Evolutionary conservation across 1,140 invertebrate species (phyloP).

Genomic region (Zaprionus ornatus): DNA sequence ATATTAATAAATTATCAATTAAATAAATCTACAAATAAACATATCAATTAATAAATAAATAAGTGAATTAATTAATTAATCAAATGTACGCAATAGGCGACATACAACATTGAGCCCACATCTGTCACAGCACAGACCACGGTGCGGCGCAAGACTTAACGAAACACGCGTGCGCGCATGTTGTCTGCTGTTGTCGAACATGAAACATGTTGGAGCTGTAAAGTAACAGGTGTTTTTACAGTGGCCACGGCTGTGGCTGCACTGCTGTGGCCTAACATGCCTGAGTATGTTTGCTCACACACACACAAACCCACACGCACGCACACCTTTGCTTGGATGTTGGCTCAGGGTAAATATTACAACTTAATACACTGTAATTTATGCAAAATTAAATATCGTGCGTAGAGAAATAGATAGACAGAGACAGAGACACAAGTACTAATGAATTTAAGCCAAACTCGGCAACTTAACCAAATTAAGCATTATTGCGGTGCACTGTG

Average conservation of each 20-base stretch:
- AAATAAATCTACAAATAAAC: no score
- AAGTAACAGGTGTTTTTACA: conserved; percentile 55
- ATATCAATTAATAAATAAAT: no score
- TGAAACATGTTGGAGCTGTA: conserved; percentile 50
- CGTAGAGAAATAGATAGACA: conserved; percentile 1
- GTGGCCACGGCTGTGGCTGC: background rate
- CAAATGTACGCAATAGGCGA: no score
- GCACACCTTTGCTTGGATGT: background rate
- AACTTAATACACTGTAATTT: conserved; percentile 30
- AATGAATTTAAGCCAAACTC: conserved; percentile 26
- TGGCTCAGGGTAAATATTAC: conserved; percentile 16
- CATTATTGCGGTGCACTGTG: conserved; percentile 12
- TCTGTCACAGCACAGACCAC: background rate
- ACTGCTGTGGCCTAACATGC: background rate
- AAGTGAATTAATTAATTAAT: background rate
- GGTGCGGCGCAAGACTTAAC: conserved; percentile 16
- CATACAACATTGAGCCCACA: background rate
- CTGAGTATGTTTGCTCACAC: background rate
- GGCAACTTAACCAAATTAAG: conserved; percentile 10
- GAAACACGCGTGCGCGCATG: conserved; percentile 46
- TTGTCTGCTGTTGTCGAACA: conserved; percentile 24
- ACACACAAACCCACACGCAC: background rate
- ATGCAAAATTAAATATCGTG: conserved; percentile 35
- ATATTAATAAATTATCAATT: no score
- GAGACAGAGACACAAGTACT: background rate